Percentiles rank a stretch among this genome's conserved stretches.
These are phyloP conservation scores for Caerostris extrusa DNA, from an alignment of 1,140 invertebrate species.

Conservation along the genomic window DNA sequence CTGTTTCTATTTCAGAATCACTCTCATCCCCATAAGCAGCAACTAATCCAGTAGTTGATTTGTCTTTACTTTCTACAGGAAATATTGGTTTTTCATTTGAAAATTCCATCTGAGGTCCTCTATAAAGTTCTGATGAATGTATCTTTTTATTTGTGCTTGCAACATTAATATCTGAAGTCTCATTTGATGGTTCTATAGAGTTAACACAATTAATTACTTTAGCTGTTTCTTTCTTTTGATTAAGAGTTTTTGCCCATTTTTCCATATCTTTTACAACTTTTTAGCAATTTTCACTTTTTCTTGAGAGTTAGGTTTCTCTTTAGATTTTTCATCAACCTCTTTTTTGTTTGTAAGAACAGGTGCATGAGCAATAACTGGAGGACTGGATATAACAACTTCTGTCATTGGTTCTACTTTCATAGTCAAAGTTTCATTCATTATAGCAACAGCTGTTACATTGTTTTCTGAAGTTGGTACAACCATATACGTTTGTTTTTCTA, in stretches of 20 bases:
- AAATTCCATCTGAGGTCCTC: neutral
- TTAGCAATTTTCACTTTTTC: constrained; percentile 98
- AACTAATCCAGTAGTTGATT: constrained; percentile 83
- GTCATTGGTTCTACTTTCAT: constrained; percentile 45
- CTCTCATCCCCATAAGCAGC: constrained; percentile 89
- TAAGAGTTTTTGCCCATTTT: constrained; percentile 97
- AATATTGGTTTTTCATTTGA: constrained; percentile 62
- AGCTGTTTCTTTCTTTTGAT: constrained; percentile 96
- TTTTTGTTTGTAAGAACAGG: constrained; percentile 84
- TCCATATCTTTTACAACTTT: constrained; percentile 98
- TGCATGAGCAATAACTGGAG: constrained; percentile 66
- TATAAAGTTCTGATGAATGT: neutral
- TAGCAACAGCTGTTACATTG: constrained; percentile 47
- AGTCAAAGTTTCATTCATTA: constrained; percentile 59
- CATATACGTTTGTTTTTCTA: constrained; percentile 89
- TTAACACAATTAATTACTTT: constrained; percentile 84
- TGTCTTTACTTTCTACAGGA: constrained; percentile 36
- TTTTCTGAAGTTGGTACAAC: constrained; percentile 83
- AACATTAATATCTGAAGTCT: neutral
- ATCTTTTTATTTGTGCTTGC: constrained; percentile 1
- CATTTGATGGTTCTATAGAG: constrained; percentile 50
- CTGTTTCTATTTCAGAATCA: constrained; percentile 85
- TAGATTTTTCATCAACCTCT: constrained; percentile 77
- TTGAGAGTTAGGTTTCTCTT: constrained; percentile 85
- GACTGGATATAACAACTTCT: constrained; percentile 65